Conservation (phyloP, 2,888 invertebrate species). For the Drosophila neotestacea region DNA sequence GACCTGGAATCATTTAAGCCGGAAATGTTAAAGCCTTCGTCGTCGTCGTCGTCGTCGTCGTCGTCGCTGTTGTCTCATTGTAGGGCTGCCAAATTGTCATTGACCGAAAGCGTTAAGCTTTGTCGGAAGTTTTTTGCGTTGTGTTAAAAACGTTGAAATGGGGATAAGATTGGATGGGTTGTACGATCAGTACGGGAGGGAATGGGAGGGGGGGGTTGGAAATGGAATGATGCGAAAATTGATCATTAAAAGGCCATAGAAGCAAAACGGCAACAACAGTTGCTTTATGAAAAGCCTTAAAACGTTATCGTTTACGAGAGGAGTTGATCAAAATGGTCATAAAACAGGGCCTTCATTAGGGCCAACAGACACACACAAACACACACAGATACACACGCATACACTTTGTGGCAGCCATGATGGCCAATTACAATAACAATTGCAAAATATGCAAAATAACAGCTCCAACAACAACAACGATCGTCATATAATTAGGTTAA, state of each 20-base stretch:
- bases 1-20: conserved; percentile 43
- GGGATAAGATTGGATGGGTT: conserved; percentile 15
- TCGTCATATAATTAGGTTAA: conserved; percentile 68
- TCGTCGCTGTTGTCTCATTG: conserved; percentile 29
- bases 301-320: conserved; percentile 83
- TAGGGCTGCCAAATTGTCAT: conserved; percentile 50
- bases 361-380: conserved; percentile 5
- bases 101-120: conserved; percentile 56
- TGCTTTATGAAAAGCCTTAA: conserved; percentile 76
- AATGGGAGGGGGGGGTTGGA: background rate
- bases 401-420: conserved; percentile 58
- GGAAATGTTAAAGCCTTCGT: conserved; percentile 47
- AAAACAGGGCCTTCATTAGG: conserved; percentile 54
- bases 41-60: conserved; percentile 5
- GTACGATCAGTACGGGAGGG: background rate
- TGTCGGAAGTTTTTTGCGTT: conserved; percentile 42
- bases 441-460: conserved; percentile 68
- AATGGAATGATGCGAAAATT: conserved; percentile 37
- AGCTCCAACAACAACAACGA: conserved; percentile 35
- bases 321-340: conserved; percentile 68
- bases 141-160: background rate
- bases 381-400: background rate
- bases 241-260: conserved; percentile 58
- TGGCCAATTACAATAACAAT: conserved; percentile 78
- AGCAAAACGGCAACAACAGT: conserved; percentile 22